These are phyloP conservation scores for Tipula lateralis DNA, from an alignment of 2,888 invertebrate species.

Conservation along the genomic window DNA sequence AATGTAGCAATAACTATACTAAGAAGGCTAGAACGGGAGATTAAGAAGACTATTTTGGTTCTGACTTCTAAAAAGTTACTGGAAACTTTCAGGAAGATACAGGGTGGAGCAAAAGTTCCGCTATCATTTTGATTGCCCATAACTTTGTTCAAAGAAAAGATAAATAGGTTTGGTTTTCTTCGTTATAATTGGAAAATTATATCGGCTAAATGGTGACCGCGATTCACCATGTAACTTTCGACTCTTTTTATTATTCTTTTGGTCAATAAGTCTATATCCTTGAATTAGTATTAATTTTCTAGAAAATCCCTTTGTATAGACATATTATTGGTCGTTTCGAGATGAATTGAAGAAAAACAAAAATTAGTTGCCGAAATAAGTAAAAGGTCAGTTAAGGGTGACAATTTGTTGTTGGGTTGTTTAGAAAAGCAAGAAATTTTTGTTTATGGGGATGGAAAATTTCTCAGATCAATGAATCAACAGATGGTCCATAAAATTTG, in stretches of 20 bases:
- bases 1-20: too few relatives aligned
- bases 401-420: background rate
- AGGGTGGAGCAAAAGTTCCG: too few relatives aligned
- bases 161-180: too few relatives aligned
- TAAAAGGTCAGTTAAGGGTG: background rate
- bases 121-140: too few relatives aligned
- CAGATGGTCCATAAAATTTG: background rate
- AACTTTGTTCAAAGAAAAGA: too few relatives aligned
- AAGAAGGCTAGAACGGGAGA: too few relatives aligned
- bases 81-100: too few relatives aligned
- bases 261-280: background rate
- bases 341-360: background rate
- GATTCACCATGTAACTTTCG: too few relatives aligned
- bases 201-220: too few relatives aligned
- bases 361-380: background rate
- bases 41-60: too few relatives aligned
- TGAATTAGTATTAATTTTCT: slow-evolving; percentile 9
- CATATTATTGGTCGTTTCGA: background rate
- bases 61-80: too few relatives aligned
- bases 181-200: too few relatives aligned
- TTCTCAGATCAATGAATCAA: background rate
- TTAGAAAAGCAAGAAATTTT: background rate
- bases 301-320: background rate
- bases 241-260: background rate
- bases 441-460: background rate